Percentiles rank a stretch among this genome's conserved stretches.
phyloP scores from a whole-genome alignment of 2,797 vertebrate species.

The Decapterus maruadsi region DNA sequence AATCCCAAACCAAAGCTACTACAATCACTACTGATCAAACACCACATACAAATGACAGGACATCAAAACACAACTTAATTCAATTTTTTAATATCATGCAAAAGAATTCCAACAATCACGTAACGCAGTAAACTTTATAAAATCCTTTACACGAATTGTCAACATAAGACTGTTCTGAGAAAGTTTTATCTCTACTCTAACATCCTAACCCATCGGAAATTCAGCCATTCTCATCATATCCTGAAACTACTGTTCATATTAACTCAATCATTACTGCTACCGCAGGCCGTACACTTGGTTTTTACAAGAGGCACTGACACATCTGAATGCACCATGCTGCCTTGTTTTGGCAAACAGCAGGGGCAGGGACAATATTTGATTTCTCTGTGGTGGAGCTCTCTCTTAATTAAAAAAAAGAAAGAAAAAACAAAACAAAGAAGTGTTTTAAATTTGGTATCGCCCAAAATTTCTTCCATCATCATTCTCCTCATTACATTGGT shows the following conservation, averaged over 20 bases:
- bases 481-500: constrained; percentile 9
- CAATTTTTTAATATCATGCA: constrained; percentile 47
- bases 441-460: constrained; percentile 31
- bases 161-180: constrained; percentile 52
- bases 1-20: neutral
- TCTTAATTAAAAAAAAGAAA: neutral
- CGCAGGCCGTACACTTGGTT: neutral
- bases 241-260: constrained; percentile 5
- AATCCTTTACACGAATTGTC: constrained; percentile 16
- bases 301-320: constrained; percentile 6
- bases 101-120: constrained; percentile 30
- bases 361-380: neutral
- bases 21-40: neutral
- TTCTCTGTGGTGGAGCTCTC: constrained; percentile 10
- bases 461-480: constrained; percentile 7
- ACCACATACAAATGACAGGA: neutral
- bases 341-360: constrained; percentile 29
- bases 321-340: neutral
- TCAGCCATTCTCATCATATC: neutral
- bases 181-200: constrained; percentile 10
- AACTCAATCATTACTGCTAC: constrained; percentile 4
- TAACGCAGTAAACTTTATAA: constrained; percentile 17
- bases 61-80: neutral
- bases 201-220: constrained; percentile 13
- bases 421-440: neutral